phyloP scores from a whole-genome alignment of 2,888 invertebrate genomes.

The Timandra comae region DNA sequence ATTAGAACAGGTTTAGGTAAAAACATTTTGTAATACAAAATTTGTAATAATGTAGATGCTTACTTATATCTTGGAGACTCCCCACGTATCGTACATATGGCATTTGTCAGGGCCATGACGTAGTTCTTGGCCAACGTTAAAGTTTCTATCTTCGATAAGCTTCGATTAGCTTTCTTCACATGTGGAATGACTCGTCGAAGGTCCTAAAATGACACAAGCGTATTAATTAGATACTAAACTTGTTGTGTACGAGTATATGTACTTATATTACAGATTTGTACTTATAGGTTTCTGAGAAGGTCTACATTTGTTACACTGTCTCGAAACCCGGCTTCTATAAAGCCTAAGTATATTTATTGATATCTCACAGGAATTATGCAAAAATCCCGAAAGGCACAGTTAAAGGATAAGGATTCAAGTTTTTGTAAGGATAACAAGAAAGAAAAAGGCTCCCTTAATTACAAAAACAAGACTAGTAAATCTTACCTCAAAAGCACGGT shows the following conservation, averaged over 20 bases:
- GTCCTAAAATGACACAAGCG: no score
- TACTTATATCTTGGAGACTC: slow-evolving; percentile 72
- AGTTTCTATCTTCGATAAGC: slow-evolving; percentile 92
- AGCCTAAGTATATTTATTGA: no score
- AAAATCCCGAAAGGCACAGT: no score
- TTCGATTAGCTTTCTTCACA: slow-evolving; percentile 87
- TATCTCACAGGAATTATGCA: no score
- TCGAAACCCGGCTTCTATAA: no score
- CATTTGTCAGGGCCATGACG: slow-evolving; percentile 91
- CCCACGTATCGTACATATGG: slow-evolving; percentile 87
- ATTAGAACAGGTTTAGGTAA: not conserved
- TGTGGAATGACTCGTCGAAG: slow-evolving; percentile 91
- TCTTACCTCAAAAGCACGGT: slow-evolving; percentile 90
- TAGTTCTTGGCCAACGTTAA: slow-evolving; percentile 92
- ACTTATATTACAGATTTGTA: no score
- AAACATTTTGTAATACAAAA: not conserved
- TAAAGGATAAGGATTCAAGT: no score
- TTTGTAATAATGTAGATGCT: slow-evolving; percentile 26
- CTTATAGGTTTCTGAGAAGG: no score
- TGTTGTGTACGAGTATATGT: no score
- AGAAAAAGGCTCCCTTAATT: not conserved
- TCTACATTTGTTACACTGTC: no score
- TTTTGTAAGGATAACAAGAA: no score
- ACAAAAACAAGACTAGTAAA: not conserved
- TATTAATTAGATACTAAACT: no score